Evolutionary conservation across 2,888 invertebrate species (phyloP).

Genomic region (Acanthacorydalis orientalis): DNA sequence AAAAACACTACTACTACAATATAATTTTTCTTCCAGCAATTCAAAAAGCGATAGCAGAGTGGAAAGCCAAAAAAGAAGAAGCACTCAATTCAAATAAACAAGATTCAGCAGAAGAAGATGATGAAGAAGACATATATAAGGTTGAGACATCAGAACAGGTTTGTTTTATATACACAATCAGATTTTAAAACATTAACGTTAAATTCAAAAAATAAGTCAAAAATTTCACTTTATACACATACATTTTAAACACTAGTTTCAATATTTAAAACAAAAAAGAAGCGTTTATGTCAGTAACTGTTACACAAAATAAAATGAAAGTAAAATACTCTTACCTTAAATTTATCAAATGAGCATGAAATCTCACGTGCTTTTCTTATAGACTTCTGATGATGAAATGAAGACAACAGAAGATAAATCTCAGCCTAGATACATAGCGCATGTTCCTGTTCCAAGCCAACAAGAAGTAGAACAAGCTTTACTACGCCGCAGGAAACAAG

Average conservation of each 20-base stretch:
- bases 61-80: constrained; percentile 48
- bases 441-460: constrained; percentile 87
- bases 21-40: constrained; percentile 25
- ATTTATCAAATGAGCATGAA: constrained; percentile 21
- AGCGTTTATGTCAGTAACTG: too few species aligned
- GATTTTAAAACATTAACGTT: too few species aligned
- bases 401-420: constrained; percentile 24
- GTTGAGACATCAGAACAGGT: constrained; percentile 26
- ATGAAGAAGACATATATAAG: constrained; percentile 56
- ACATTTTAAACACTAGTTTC: too few species aligned
- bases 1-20: too few species aligned
- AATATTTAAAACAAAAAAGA: too few species aligned
- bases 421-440: constrained; percentile 51
- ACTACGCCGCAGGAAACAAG: constrained; percentile 77
- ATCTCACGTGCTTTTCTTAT: constrained; percentile 1
- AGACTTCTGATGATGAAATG: constrained; percentile 15
- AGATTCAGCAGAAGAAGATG: constrained; percentile 34
- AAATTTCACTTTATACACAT: background rate
- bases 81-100: constrained; percentile 29
- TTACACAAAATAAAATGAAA: background rate
- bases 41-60: constrained; percentile 46
- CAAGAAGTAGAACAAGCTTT: constrained; percentile 88
- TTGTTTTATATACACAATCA: constrained; percentile 6
- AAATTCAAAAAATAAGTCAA: too few species aligned
- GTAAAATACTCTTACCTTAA: background rate